Conservation (phyloP, 2,888 invertebrate genomes). For the Drosophila antonietae region DNA sequence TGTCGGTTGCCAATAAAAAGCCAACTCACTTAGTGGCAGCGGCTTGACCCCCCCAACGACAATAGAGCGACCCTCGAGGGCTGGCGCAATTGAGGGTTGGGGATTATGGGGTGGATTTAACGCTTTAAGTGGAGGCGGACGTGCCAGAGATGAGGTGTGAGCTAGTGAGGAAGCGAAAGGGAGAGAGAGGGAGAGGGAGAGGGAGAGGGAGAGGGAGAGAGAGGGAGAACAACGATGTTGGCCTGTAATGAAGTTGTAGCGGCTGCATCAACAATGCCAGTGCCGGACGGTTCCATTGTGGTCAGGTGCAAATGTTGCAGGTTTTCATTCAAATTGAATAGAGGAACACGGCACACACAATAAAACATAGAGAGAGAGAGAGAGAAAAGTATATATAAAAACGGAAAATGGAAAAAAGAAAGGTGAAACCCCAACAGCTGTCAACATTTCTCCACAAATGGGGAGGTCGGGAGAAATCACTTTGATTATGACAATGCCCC, state of each 20-base stretch:
- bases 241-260: conserved; percentile 68
- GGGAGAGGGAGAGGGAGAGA: not conserved
- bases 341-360: conserved; percentile 9
- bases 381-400: conserved; percentile 1
- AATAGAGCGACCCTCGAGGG: conserved; percentile 2
- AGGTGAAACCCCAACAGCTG: conserved; percentile 54
- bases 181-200: not conserved
- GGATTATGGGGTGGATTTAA: conserved; percentile 51
- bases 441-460: conserved; percentile 48
- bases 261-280: conserved; percentile 61
- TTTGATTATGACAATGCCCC: conserved; percentile 56
- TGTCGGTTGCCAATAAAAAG: conserved; percentile 57
- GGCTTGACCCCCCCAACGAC: conserved; percentile 46
- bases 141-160: not conserved
- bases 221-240: conserved; percentile 5
- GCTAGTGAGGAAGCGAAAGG: not conserved
- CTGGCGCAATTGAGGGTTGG: not conserved
- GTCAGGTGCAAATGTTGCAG: conserved; percentile 72
- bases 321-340: conserved; percentile 51
- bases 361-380: conserved; percentile 1
- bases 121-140: conserved; percentile 17
- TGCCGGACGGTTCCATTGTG: conserved; percentile 50
- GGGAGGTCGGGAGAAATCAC: conserved; percentile 22
- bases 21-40: conserved; percentile 61
- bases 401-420: conserved; percentile 16